Evolutionary conservation across 2,888 invertebrate species (phyloP).

Genomic region (Thymelicus acteon): DNA sequence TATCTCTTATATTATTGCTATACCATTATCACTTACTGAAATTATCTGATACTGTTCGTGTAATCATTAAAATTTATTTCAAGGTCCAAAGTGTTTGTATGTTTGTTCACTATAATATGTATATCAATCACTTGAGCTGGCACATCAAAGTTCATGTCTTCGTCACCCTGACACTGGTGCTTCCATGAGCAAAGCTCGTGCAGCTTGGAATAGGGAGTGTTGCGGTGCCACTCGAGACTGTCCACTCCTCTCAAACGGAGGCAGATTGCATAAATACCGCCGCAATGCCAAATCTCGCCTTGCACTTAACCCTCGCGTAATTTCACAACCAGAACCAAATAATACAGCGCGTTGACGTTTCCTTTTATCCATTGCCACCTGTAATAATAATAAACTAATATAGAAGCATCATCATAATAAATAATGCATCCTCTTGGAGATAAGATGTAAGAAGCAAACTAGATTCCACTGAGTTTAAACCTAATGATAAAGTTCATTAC

Average conservation of each 20-base stretch:
- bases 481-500: no score
- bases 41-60: conserved; percentile 2
- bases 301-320: conserved; percentile 91
- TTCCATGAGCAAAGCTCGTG: conserved; percentile 80
- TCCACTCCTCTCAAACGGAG: conserved; percentile 85
- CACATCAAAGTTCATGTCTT: background rate
- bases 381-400: conserved; percentile 49
- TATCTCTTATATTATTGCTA: conserved; percentile 15
- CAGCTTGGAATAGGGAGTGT: conserved; percentile 83
- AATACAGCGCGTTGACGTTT: conserved; percentile 87
- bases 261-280: conserved; percentile 88
- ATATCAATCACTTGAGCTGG: conserved; percentile 1
- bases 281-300: conserved; percentile 91
- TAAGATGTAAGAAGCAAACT: no score
- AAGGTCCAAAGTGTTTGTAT: background rate
- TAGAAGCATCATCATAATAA: no score
- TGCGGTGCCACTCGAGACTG: conserved; percentile 74
- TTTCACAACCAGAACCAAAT: conserved; percentile 90
- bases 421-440: no score
- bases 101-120: background rate
- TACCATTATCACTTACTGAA: conserved; percentile 7
- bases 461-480: no score
- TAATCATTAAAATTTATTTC: conserved; percentile 8
- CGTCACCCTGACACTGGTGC: conserved; percentile 62
- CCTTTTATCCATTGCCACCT: conserved; percentile 86